A percentile compares a stretch with the other conserved stretches of the same genome.
These are phyloP conservation scores for Hypsibius dujardini DNA, from an alignment of 1,140 invertebrate genomes.

Conservation along the genomic window DNA sequence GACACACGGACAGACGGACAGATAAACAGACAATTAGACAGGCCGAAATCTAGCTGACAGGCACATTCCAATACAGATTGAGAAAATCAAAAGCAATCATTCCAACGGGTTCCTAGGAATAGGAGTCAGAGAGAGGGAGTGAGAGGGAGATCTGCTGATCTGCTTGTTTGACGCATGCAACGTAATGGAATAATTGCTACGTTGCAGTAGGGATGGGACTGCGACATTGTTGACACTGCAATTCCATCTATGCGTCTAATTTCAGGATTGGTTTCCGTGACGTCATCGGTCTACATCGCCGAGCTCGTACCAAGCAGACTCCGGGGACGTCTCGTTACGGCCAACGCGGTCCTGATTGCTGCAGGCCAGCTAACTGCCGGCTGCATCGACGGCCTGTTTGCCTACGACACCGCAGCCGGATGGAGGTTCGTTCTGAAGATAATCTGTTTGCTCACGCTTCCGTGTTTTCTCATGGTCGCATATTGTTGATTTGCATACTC, in stretches of 20 bases:
- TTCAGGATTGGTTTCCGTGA: slow-evolving; percentile 42
- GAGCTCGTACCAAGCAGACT: slow-evolving; percentile 40
- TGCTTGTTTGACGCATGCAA: no score
- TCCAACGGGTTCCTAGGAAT: no score
- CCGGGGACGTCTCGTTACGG: slow-evolving; percentile 39
- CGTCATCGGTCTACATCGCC: slow-evolving; percentile 45
- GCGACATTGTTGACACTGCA: slow-evolving; percentile 17
- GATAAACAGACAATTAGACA: no score
- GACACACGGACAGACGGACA: no score
- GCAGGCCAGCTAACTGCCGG: slow-evolving; percentile 42
- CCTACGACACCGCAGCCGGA: slow-evolving; percentile 33
- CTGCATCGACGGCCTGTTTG: slow-evolving; percentile 40
- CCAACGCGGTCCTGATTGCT: slow-evolving; percentile 44
- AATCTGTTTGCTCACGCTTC: no score
- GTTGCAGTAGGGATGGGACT: slow-evolving; percentile 8
- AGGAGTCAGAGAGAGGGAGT: no score
- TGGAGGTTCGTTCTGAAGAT: slow-evolving; percentile 43
- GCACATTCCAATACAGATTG: no score
- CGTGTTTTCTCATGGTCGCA: not conserved
- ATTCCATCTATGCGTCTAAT: slow-evolving; percentile 21
- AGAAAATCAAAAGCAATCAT: no score
- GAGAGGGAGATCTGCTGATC: no score
- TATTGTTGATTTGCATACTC: no score
- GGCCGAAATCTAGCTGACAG: no score
- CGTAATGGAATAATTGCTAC: no score